phyloP scores from a whole-genome alignment of 1,140 invertebrate species.

The Caligus rogercresseyi region DNA sequence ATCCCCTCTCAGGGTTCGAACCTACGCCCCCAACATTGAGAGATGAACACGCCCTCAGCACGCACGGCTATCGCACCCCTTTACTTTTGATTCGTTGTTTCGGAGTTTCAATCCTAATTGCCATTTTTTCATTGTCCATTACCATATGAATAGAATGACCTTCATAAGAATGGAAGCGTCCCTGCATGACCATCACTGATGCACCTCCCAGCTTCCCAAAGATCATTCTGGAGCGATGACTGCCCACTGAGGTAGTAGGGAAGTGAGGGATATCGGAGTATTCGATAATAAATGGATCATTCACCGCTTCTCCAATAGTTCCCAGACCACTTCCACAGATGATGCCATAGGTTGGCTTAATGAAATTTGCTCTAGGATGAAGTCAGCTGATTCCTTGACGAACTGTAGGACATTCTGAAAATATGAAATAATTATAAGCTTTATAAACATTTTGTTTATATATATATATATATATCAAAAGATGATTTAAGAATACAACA shows the following conservation, averaged over 20 bases:
- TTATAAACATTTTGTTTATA: no score
- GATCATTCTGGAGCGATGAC: slow-evolving; percentile 51
- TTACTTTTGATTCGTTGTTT: no score
- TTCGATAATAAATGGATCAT: slow-evolving; percentile 48
- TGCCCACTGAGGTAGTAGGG: slow-evolving; percentile 67
- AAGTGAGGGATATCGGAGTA: slow-evolving; percentile 82
- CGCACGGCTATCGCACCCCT: no score
- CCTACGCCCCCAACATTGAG: no score
- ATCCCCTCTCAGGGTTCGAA: no score
- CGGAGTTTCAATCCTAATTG: no score
- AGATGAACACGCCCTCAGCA: no score
- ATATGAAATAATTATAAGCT: no score
- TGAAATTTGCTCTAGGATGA: slow-evolving; percentile 46
- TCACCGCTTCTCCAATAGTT: slow-evolving; percentile 55
- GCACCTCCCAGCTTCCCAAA: slow-evolving; percentile 62
- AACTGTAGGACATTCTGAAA: slow-evolving; percentile 63
- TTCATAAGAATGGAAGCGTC: slow-evolving; percentile 86
- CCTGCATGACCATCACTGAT: slow-evolving; percentile 81
- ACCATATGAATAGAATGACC: slow-evolving; percentile 79
- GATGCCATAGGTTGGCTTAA: slow-evolving; percentile 65
- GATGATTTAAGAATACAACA: no score
- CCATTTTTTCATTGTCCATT: no score
- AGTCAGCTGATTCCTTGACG: slow-evolving; percentile 59
- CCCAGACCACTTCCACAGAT: slow-evolving; percentile 87
- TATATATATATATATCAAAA: no score